Evolutionary conservation across 2,888 invertebrate species (phyloP).

Genomic region (Melikaiella ostensackeni): DNA sequence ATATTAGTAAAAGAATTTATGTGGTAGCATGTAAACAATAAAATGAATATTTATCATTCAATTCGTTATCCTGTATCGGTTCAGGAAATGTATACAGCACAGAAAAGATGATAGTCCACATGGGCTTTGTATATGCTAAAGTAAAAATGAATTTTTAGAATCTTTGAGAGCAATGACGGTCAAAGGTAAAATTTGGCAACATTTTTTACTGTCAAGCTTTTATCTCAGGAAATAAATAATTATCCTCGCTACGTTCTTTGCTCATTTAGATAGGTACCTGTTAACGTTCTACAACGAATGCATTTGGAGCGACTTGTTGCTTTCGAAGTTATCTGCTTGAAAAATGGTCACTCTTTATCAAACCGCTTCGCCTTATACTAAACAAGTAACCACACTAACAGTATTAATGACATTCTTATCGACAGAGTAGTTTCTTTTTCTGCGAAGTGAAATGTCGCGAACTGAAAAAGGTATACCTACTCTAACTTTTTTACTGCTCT

Average conservation of each 20-base stretch:
- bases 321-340: slow-evolving; percentile 61
- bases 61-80: too few species aligned
- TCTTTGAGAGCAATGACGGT: not conserved
- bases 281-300: slow-evolving; percentile 53
- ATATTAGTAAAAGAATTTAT: too few species aligned
- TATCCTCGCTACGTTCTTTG: slow-evolving; percentile 55
- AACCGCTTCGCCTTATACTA: slow-evolving; percentile 40
- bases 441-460: not conserved
- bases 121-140: too few species aligned
- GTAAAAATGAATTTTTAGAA: not conserved
- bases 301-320: slow-evolving; percentile 22
- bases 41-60: too few species aligned
- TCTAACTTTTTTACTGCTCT: not conserved
- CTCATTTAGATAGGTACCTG: slow-evolving; percentile 63
- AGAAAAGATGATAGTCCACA: too few species aligned
- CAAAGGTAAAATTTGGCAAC: not conserved
- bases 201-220: slow-evolving; percentile 26
- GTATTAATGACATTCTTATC: slow-evolving; percentile 35
- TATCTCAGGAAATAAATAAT: slow-evolving; percentile 67
- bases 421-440: slow-evolving; percentile 10
- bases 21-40: too few species aligned
- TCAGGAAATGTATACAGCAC: too few species aligned
- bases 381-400: slow-evolving; percentile 32
- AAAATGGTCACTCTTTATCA: slow-evolving; percentile 56
- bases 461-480: not conserved